Base-by-base conservation (phyloP, 2,888 invertebrate species). In the Herminia tarsipennalis region DNA sequence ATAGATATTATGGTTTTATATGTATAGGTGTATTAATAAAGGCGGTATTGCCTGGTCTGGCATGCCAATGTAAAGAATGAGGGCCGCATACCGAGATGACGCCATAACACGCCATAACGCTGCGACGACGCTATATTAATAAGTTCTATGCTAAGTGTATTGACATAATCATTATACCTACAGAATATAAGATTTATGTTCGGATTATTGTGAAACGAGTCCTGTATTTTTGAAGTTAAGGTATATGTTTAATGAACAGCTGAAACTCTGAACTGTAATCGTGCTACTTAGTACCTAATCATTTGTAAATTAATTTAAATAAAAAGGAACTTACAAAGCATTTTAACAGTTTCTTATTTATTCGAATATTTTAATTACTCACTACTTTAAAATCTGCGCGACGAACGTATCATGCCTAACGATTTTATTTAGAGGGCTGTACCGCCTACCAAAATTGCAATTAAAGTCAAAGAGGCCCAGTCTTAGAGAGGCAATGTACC, bases 1-100 rank as follows among this genome's bases (percentile, higher is more conserved):
- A n/a, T n/a, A n/a, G n/a, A n/a, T n/a, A 25, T 13, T 53, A 47
- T 56, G 50, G 33, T n/a, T n/a, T n/a, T n/a, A n/a, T 46, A 55
- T 40, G 50, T 54, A 68, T 51, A 50, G 42, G 17, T 48, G 56
- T 66, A 69, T 66, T 62, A 66, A 69, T 68, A 70, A 67, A 65
- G 62, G 47, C 50, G 32, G 35, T 43, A 57, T 58, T 49, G 47
- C 59, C 43, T 34, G 43, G 33, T 24, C 62, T 66, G 63, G 60
- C 58, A 73, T 73, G 70, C 73, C 72, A 66, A 53, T 56, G 64
- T 67, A 67, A 81, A 81, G 82, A 84, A 86, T 83, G 83, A 70
- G 79, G 71, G 45, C n/a, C 82, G 72, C 73, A 79, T 85, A 64
- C 78, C 80, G 33, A 38, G 50, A 65, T 76, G 73, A 79, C 81